Evolutionary conservation across 2,888 invertebrate species (phyloP).

Genomic region (Oasisia sp.): DNA sequence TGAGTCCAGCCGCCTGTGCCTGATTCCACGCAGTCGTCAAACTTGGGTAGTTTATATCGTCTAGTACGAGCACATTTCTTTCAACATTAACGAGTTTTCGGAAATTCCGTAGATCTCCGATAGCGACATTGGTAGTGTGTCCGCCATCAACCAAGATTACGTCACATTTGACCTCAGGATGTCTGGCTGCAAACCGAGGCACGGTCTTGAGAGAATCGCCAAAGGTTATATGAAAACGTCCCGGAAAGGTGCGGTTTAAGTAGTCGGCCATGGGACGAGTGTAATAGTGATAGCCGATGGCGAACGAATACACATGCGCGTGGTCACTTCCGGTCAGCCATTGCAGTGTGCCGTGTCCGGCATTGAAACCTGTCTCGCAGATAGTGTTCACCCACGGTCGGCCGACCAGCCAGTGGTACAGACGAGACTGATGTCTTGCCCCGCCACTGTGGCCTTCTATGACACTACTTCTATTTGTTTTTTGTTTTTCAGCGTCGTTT

Average conservation of each 20-base stretch:
- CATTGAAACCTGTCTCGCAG: too few relatives aligned
- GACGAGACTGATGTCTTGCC: background rate
- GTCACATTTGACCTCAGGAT: too few relatives aligned
- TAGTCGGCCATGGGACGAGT: slow-evolving; percentile 31
- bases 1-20: too few relatives aligned
- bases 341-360: slow-evolving; percentile 18
- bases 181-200: too few relatives aligned
- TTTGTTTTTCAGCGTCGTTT: background rate
- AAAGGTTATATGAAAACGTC: slow-evolving; percentile 30
- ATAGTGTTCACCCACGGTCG: background rate
- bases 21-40: too few relatives aligned
- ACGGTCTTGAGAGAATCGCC: slow-evolving; percentile 36
- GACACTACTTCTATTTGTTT: background rate
- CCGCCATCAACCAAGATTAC: too few relatives aligned
- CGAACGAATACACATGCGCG: slow-evolving; percentile 39
- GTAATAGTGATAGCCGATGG: slow-evolving; percentile 35
- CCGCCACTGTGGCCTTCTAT: background rate
- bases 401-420: background rate
- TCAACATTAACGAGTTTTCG: too few relatives aligned
- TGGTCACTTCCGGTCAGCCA: slow-evolving; percentile 33
- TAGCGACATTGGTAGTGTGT: too few relatives aligned
- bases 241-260: slow-evolving; percentile 23
- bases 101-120: too few relatives aligned
- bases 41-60: too few relatives aligned
- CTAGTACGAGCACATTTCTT: too few relatives aligned